Evolutionary conservation across 2,797 vertebrate genomes (phyloP), one percentile per base, ranked within the genome.

Genomic region (Acanthis flammea): DNA sequence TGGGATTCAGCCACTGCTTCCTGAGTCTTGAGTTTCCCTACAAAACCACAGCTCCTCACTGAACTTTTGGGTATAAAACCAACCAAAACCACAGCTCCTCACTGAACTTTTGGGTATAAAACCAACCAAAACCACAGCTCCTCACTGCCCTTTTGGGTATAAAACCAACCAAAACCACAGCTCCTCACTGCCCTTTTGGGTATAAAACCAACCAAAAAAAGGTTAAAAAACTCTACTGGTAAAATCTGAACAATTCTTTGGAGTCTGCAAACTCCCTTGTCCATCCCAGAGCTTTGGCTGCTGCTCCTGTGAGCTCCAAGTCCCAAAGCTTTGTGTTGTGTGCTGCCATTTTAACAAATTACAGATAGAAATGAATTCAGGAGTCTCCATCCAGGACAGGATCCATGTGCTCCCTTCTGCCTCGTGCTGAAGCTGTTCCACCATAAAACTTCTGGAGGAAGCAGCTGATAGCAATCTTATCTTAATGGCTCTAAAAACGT

Each of bases 11-110:
- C 5, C 22, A 9, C 3, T 22, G 18, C 28, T 48, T 83, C n/a
- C 39, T 4, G 27, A 33, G 5, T 11, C 39, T 45, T 50, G 65
- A 72, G 23, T 19, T 55, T 55, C 63, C 7, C 37, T 19, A 5
- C 1, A 0, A 88, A 81, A 31, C 31, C 9, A 6, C 1, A 0
- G 21, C 44, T 66, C 51, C 44, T 82, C 48, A 17, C n/a, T 31
- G 13, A 12, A 12, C 35, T 39, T 51, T 67, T n/a, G 21, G 15
- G 3, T 55, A 23, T 31, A 19, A 90, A 88, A 39, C 31, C 47
- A 61, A 39, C 27, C 2, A 33, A 5, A 35, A 35, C 35, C 35
- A 35, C 8, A 8, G 35, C 35, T 35, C 35, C 35, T 35, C 35
- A 35, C 35, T 35, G 35, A 7, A 35, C 35, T 35, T 35, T 35